Conservation (phyloP, 2,797 vertebrate species). For the Phalanger gymnotis region DNA sequence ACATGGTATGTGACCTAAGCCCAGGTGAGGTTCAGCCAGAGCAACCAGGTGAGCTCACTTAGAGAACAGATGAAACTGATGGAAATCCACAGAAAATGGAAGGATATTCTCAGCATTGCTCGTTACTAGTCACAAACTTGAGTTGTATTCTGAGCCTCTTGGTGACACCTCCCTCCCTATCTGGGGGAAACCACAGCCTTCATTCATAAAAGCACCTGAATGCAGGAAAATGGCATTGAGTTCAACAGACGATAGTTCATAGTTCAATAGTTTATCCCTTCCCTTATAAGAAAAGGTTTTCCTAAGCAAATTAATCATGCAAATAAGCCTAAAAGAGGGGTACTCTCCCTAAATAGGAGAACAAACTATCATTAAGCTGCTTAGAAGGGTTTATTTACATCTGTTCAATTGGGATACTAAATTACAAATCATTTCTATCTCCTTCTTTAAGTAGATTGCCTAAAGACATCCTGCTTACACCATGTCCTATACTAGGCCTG, state of each 20-base stretch:
- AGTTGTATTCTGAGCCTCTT: not conserved
- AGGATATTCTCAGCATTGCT: not conserved
- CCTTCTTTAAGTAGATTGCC: not conserved
- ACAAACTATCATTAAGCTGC: conserved; percentile 22
- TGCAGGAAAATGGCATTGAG: not conserved
- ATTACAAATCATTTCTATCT: conserved; percentile 44
- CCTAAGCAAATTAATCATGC: conserved; percentile 29
- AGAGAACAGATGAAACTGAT: not conserved
- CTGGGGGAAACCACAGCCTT: not conserved
- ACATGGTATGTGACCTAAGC: not conserved
- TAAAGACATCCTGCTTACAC: not conserved
- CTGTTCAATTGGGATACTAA: conserved; percentile 25
- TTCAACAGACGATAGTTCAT: not conserved
- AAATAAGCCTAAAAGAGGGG: conserved; percentile 29
- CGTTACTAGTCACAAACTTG: not conserved
- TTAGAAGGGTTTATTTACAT: conserved; percentile 55
- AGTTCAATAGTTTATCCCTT: not conserved
- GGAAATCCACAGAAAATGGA: not conserved
- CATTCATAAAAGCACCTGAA: not conserved
- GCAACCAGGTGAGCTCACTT: not conserved
- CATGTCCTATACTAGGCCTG: not conserved
- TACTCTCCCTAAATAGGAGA: conserved; percentile 21
- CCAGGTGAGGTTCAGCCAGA: not conserved
- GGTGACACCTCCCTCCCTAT: not conserved
- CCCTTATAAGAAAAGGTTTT: not conserved